phyloP scores from a whole-genome alignment of 1,140 invertebrate genomes.

The Papilio helenus region DNA sequence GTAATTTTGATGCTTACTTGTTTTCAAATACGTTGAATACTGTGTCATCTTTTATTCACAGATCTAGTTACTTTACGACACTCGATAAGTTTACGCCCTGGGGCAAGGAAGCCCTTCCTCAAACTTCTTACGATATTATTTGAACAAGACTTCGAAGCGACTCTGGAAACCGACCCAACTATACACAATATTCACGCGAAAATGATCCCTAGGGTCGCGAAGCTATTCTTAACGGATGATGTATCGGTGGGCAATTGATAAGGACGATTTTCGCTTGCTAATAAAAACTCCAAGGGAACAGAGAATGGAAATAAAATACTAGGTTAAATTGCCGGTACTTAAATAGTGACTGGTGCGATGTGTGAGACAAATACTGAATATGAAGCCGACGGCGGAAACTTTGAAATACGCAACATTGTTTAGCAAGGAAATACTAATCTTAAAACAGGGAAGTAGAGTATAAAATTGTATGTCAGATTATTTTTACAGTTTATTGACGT shows the following conservation, averaged over 20 bases:
- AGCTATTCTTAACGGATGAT: slow-evolving; percentile 40
- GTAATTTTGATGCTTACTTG: too few species aligned
- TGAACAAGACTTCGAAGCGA: slow-evolving; percentile 62
- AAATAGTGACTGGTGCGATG: slow-evolving; percentile 65
- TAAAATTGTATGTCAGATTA: slow-evolving; percentile 37
- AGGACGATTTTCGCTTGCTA: slow-evolving; percentile 50
- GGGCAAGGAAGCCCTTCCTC: slow-evolving; percentile 66
- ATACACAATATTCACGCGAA: slow-evolving; percentile 54
- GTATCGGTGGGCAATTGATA: slow-evolving; percentile 45
- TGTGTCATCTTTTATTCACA: slow-evolving; percentile 37
- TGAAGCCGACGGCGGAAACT: slow-evolving; percentile 55
- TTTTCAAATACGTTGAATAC: background rate
- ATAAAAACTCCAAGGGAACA: slow-evolving; percentile 42
- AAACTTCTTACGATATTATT: slow-evolving; percentile 78
- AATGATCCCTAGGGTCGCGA: slow-evolving; percentile 50
- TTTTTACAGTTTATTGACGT: slow-evolving; percentile 54
- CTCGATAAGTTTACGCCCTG: slow-evolving; percentile 69
- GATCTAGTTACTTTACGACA: slow-evolving; percentile 45
- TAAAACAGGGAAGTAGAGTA: slow-evolving; percentile 28
- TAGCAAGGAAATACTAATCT: slow-evolving; percentile 41
- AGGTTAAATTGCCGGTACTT: slow-evolving; percentile 74
- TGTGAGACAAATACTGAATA: slow-evolving; percentile 71
- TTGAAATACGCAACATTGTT: slow-evolving; percentile 44
- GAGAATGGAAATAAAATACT: slow-evolving; percentile 65
- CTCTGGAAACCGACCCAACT: slow-evolving; percentile 50